phyloP scores from a whole-genome alignment of 2,113 vertebrate species.

The Antechinus stuartii region DNA sequence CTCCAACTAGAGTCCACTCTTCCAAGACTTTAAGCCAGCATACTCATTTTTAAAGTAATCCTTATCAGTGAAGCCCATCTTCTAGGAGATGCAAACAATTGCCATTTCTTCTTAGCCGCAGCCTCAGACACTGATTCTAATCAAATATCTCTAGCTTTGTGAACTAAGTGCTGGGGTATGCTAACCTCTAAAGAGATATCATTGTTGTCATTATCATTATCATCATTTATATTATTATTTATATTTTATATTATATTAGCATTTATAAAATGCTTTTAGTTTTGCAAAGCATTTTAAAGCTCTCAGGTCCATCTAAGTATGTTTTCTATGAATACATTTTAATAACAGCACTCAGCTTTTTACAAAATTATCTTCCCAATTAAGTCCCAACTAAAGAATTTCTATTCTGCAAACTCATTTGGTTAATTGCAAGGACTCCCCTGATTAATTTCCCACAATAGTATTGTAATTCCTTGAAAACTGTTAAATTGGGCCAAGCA shows the following conservation, averaged over 20 bases:
- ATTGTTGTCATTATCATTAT: too few species aligned
- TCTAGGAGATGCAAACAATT: background rate
- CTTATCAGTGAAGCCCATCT: background rate
- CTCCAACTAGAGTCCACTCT: background rate
- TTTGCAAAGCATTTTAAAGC: background rate
- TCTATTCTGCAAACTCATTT: background rate
- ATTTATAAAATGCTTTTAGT: background rate
- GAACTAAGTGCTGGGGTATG: background rate
- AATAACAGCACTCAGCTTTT: too few species aligned
- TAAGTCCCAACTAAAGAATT: background rate
- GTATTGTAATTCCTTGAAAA: conserved; percentile 37
- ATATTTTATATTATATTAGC: background rate
- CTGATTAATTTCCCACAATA: background rate
- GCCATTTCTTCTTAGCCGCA: background rate
- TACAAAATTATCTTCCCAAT: background rate
- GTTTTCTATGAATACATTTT: too few species aligned
- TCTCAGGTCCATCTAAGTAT: too few species aligned
- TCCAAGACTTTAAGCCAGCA: background rate
- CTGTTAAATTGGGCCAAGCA: background rate
- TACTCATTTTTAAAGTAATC: background rate
- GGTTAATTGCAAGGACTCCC: background rate
- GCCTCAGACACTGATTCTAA: background rate
- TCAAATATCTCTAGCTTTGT: background rate
- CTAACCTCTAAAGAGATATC: background rate
- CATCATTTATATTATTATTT: too few species aligned